Evolutionary conservation across 92 coral and sea anemone species (phyloP).

Genomic region (Hydrozoanthus gracilis): DNA sequence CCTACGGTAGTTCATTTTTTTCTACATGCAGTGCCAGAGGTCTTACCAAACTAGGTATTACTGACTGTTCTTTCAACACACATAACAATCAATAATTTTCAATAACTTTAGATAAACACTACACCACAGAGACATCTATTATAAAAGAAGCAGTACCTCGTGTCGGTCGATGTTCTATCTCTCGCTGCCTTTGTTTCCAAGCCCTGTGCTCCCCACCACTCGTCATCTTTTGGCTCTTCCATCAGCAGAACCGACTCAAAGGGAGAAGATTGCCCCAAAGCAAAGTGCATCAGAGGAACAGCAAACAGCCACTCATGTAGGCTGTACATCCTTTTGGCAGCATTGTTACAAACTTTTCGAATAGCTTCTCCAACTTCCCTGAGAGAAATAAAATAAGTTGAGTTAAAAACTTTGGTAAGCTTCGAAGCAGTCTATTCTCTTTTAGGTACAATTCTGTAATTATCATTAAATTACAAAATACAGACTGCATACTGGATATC

Average conservation of each 20-base stretch:
- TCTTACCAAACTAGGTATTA: too few relatives aligned
- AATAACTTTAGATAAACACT: too few relatives aligned
- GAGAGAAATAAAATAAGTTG: not conserved
- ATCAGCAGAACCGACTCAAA: conserved; percentile 47
- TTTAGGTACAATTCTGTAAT: too few relatives aligned
- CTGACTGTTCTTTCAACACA: too few relatives aligned
- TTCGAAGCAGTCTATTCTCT: too few relatives aligned
- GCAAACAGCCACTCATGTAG: conserved; percentile 73
- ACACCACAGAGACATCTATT: too few relatives aligned
- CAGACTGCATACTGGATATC: too few relatives aligned
- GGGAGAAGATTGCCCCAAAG: conserved; percentile 64
- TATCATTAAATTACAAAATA: too few relatives aligned
- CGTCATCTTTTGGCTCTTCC: conserved; percentile 46
- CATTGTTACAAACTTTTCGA: conserved; percentile 50
- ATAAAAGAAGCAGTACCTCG: not conserved
- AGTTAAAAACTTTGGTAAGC: too few relatives aligned
- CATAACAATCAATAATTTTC: too few relatives aligned
- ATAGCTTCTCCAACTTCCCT: conserved; percentile 62
- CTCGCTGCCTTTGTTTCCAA: conserved; percentile 43
- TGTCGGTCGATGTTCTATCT: not conserved
- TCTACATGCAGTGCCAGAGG: too few relatives aligned
- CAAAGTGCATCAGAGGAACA: conserved; percentile 79
- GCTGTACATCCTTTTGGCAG: not conserved
- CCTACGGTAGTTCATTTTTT: too few relatives aligned
- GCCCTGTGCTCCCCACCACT: conserved; percentile 76